Evolutionary conservation across 2,888 invertebrate species (phyloP), one percentile per base, ranked within the genome.

Genomic region (Mechanitis mazaeus): DNA sequence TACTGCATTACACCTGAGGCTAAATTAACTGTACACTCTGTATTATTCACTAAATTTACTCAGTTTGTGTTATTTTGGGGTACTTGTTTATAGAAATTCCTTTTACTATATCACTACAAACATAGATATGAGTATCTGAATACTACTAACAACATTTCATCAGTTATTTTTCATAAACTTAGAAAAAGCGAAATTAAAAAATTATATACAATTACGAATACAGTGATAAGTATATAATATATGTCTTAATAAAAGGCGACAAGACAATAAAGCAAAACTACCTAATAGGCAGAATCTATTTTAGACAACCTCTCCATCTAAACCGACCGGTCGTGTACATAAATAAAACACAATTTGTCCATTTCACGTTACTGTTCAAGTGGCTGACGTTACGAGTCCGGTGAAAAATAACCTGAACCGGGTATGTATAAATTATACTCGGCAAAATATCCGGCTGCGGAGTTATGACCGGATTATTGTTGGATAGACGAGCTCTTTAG

Each of bases 1-100:
- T 71, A 65, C 58, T 55, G 59, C 67, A 58, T 56, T 66, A 68
- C 66, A 68, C 64, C 65, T 64, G 65, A 55, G 54, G 64, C 58
- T 50, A 64, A 56, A 58, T 61, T 61, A 61, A 59, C 45, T 9
- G 11, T 42, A 42, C 42, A 42, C 42, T 42, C 7, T 42, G 9
- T 42, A 9, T 42, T 42, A 42, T 42, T 42, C 9, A 42, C 42
- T 42, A 9, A 5, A 9, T 42, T 42, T 42, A 42, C 9, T 42
- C 3, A 42, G 9, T 42, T 42, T 9, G 3, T 42, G 7, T 6
- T 9, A 9, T 9, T 42, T 42, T 42, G 42, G 6, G 11, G 3
- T 42, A 9, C 9, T 9, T 42, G 35, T 42, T 38, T 38, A 38
- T 38, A 38, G 38, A 38, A 38, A 38, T 6, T 7, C 38, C 20